These are phyloP conservation scores for Neoseiulus cucumeris DNA, from an alignment of 1,140 invertebrate species.

Conservation along the genomic window DNA sequence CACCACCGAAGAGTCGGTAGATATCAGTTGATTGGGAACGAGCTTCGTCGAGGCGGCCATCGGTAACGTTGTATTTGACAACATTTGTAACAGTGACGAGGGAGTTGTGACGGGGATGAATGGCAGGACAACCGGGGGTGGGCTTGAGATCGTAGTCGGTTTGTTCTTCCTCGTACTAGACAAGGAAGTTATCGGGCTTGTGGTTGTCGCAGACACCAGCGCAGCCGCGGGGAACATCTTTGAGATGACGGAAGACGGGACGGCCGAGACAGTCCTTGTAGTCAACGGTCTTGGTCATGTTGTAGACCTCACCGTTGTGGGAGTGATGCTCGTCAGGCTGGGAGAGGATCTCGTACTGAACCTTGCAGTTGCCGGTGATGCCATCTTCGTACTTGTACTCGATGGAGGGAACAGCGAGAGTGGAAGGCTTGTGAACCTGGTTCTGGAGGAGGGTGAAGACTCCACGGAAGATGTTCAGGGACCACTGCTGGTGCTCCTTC, in stretches of 20 bases:
- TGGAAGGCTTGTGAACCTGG: not conserved
- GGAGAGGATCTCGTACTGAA: slow-evolving; percentile 3
- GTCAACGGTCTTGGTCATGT: slow-evolving; percentile 1
- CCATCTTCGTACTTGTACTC: slow-evolving; percentile 7
- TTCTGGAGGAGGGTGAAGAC: slow-evolving; percentile 8
- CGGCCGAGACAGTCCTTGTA: slow-evolving; percentile 1
- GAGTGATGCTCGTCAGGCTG: not conserved
- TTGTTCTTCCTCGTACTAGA: not conserved
- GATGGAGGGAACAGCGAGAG: not conserved
- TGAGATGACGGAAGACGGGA: not conserved
- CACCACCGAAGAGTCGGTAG: not conserved
- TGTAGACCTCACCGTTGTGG: not conserved
- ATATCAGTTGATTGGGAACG: not conserved
- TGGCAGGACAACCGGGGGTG: not conserved
- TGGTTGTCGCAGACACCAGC: slow-evolving; percentile 8
- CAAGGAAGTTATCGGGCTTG: slow-evolving; percentile 5
- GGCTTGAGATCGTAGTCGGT: slow-evolving; percentile 7
- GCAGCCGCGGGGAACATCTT: not conserved
- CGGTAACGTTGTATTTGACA: not conserved
- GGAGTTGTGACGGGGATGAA: not conserved
- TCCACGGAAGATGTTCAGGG: slow-evolving; percentile 6
- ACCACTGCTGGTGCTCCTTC: slow-evolving; percentile 4
- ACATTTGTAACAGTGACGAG: not conserved
- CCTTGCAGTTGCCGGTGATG: slow-evolving; percentile 1
- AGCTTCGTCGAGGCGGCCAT: not conserved